Conservation (phyloP, 2,113 vertebrate species). For the Stegostoma tigrinum region DNA sequence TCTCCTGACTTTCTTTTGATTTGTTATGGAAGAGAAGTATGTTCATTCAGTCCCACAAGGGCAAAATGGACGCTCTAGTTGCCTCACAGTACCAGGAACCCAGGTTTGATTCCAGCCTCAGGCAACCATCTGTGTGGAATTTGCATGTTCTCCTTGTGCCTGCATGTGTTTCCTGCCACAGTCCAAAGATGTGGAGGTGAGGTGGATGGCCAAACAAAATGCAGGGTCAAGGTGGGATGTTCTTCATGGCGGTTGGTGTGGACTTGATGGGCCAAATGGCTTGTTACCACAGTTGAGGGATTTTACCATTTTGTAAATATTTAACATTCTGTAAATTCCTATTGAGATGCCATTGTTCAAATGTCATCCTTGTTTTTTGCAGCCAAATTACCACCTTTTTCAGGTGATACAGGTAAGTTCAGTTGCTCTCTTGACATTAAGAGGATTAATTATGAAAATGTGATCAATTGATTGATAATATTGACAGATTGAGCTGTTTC, state of each 20-base stretch:
- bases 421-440: not conserved
- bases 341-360: not conserved
- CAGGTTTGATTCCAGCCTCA: too few species aligned
- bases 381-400: not conserved
- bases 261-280: too few species aligned
- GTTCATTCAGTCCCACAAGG: not conserved
- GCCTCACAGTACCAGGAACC: too few species aligned
- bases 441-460: not conserved
- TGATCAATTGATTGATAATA: not conserved
- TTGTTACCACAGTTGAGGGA: too few species aligned
- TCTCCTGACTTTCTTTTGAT: not conserved
- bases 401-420: not conserved
- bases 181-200: too few species aligned
- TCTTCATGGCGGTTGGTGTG: too few species aligned
- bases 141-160: too few species aligned
- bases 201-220: too few species aligned
- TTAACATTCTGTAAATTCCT: not conserved
- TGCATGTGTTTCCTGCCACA: too few species aligned
- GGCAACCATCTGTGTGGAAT: too few species aligned
- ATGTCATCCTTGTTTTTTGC: not conserved
- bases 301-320: not conserved
- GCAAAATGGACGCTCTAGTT: not conserved
- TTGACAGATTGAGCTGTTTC: not conserved
- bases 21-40: not conserved
- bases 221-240: too few species aligned